Base-by-base conservation (phyloP, 2,888 invertebrate species). In the Norana najaformis region DNA sequence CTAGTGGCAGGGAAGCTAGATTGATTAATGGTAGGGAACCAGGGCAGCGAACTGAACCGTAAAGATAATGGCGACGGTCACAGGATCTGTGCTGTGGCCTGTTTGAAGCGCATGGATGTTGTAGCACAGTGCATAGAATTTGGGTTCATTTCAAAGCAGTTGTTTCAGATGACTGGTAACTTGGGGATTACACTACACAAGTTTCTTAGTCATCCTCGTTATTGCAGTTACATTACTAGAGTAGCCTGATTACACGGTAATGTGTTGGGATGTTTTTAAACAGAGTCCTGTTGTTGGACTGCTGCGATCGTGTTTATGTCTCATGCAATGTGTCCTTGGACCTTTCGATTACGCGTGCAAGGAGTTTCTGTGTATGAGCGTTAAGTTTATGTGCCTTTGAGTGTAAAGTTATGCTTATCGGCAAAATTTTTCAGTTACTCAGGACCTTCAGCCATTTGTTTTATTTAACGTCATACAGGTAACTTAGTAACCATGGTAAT, bases 1-100 rank as follows among this genome's bases (percentile, higher is more conserved):
- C 89, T 91, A 88, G 89, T 30, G 20, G 13, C n/a, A 6, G 53
- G n/a, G 88, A 23, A 30, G n/a, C n/a, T 23, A 11, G 8, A n/a
- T n/a, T n/a, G n/a, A n/a, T n/a, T n/a, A n/a, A n/a, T 69, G n/a
- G 69, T 13, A 69, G 69, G n/a, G n/a, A 69, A 69, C 69, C 69
- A 69, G 69, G 11, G n/a, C 30, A 69, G 69, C n/a, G 11, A 69
- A 69, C 69, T 69, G 69, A 69, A 69, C 69, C n/a, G n/a, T n/a
- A n/a, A 69, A n/a, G 30, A n/a, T 30, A 69, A 69, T 69, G 69
- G 30, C 6, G n/a, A n/a, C n/a, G n/a, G n/a, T n/a, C n/a, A n/a
- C n/a, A n/a, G n/a, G n/a, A n/a, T n/a, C n/a, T 69, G 69, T n/a
- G n/a, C 1, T 69, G 69, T 1, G 23, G n/a, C 30, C n/a, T 69